A percentile compares a stretch with the other conserved stretches of the same genome.
Evolutionary conservation across 2,888 invertebrate genomes (phyloP).

Genomic region (Melanchra persicariae): DNA sequence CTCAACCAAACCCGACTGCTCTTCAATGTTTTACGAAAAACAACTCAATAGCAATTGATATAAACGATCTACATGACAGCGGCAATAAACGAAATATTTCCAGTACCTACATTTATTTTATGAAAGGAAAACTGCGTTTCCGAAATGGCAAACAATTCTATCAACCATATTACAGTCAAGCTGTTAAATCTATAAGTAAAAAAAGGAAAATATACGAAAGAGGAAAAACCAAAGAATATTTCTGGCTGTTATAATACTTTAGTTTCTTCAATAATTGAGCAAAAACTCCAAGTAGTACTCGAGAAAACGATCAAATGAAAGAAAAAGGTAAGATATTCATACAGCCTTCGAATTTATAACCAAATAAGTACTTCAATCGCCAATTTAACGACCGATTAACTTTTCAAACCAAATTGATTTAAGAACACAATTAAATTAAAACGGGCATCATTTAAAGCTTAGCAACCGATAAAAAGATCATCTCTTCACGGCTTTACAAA

Average conservation of each 20-base stretch:
- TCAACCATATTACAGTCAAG: constrained; percentile 5
- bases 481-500: constrained; percentile 1
- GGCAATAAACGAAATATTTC: constrained; percentile 35
- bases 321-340: constrained; percentile 15
- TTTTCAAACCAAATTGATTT: constrained; percentile 25
- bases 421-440: constrained; percentile 14
- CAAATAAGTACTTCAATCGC: constrained; percentile 11
- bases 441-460: constrained; percentile 18
- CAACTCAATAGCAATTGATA: constrained; percentile 23
- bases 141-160: constrained; percentile 15
- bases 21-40: constrained; percentile 3
- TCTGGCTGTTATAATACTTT: background rate
- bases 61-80: constrained; percentile 20
- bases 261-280: constrained; percentile 28
- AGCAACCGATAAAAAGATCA: constrained; percentile 26
- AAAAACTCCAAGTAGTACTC: constrained; percentile 14
- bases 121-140: constrained; percentile 19
- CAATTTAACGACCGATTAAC: constrained; percentile 13
- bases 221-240: background rate
- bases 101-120: constrained; percentile 34
- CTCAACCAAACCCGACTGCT: background rate
- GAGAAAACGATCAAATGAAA: background rate
- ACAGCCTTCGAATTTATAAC: background rate
- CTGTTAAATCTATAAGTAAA: background rate
- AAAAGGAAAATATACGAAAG: background rate